Conservation (phyloP, 2,797 vertebrate species). For the Helarctos malayanus region DNA sequence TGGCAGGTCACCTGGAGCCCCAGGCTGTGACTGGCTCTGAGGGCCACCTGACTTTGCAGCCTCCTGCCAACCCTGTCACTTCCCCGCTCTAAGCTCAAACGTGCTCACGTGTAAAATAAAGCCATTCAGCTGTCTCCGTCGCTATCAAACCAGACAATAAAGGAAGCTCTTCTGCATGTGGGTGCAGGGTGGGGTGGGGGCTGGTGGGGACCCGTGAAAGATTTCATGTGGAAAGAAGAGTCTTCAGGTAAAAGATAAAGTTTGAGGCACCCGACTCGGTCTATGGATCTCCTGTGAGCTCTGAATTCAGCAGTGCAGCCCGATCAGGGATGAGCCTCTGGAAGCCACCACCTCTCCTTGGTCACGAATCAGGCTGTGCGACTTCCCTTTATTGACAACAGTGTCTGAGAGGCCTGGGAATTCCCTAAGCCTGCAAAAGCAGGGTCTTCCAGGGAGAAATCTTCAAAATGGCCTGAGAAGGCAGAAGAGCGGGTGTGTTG, state of each 20-base stretch:
- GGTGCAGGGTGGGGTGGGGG: not conserved
- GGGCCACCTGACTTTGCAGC: slow-evolving; percentile 66
- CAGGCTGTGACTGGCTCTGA: slow-evolving; percentile 18
- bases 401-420: not conserved
- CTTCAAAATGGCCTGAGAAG: not conserved
- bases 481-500: not conserved
- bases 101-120: not conserved
- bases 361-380: not conserved
- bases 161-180: not conserved
- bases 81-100: too few relatives aligned
- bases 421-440: not conserved
- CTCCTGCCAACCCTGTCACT: slow-evolving; percentile 30
- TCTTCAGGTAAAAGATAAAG: not conserved
- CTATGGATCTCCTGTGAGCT: not conserved
- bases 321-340: not conserved
- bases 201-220: not conserved
- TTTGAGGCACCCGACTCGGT: not conserved
- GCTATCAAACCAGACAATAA: not conserved
- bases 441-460: not conserved
- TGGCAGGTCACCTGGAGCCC: not conserved
- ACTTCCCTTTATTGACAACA: not conserved
- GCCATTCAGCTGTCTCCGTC: not conserved
- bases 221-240: not conserved
- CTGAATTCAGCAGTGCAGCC: not conserved
- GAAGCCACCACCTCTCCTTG: not conserved